Evolutionary conservation across 1,140 invertebrate species (phyloP).

Genomic region (Nephotettix cincticeps): DNA sequence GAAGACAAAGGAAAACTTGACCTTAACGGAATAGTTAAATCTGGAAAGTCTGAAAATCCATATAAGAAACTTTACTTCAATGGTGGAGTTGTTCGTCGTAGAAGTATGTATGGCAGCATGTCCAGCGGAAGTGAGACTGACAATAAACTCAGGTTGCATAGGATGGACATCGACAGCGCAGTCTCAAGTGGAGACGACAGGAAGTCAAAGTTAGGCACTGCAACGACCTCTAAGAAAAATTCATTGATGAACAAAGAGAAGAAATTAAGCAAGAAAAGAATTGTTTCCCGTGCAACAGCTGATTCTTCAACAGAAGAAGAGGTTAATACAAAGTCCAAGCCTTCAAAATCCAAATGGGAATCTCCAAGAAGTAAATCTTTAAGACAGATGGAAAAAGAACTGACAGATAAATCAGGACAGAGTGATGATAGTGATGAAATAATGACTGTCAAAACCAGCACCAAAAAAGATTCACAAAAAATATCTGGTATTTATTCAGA

Average conservation of each 20-base stretch:
- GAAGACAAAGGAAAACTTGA: slow-evolving; percentile 62
- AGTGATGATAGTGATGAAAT: slow-evolving; percentile 70
- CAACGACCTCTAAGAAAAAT: slow-evolving; percentile 22
- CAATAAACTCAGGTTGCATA: slow-evolving; percentile 25
- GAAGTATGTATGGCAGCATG: slow-evolving; percentile 62
- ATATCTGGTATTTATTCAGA: slow-evolving; percentile 71
- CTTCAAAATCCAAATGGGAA: slow-evolving; percentile 50
- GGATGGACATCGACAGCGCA: slow-evolving; percentile 31
- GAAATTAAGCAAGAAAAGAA: slow-evolving; percentile 43
- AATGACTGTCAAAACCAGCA: slow-evolving; percentile 55
- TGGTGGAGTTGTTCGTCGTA: slow-evolving; percentile 61
- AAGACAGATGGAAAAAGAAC: slow-evolving; percentile 69
- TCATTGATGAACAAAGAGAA: slow-evolving; percentile 47
- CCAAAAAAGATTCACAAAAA: slow-evolving; percentile 43
- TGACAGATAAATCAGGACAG: slow-evolving; percentile 39
- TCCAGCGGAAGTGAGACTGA: slow-evolving; percentile 62
- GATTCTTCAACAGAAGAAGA: slow-evolving; percentile 42
- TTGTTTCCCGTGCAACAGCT: slow-evolving; percentile 31
- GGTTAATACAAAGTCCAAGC: slow-evolving; percentile 27
- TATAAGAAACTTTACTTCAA: slow-evolving; percentile 76
- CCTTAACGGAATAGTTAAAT: slow-evolving; percentile 64
- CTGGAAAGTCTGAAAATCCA: slow-evolving; percentile 54
- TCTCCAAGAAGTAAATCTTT: slow-evolving; percentile 55
- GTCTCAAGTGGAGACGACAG: slow-evolving; percentile 37
- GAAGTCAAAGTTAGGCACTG: background rate